Percentiles rank a stretch among this genome's conserved stretches.
phyloP scores from a whole-genome alignment of 2,113 vertebrate genomes.

The Anthoscopus minutus region DNA sequence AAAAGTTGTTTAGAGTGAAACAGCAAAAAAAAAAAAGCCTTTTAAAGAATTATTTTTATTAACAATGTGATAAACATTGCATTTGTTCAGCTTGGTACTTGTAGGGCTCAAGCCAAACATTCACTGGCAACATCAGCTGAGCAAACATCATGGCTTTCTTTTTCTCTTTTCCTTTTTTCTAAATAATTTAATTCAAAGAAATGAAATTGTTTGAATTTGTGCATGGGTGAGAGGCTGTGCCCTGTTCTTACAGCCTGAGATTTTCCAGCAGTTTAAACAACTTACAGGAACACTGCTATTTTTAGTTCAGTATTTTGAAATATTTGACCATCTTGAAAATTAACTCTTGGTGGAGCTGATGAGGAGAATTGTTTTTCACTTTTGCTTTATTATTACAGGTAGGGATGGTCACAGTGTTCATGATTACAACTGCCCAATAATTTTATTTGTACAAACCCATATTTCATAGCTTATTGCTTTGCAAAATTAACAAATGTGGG shows the following conservation, averaged over 20 bases:
- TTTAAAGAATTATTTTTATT: not conserved
- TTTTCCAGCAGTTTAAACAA: not conserved
- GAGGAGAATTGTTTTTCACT: not conserved
- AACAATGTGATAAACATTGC: not conserved
- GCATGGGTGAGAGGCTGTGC: not conserved
- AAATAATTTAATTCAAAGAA: not conserved
- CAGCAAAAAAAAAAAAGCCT: not conserved
- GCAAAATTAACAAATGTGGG: not conserved
- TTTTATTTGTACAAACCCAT: not conserved
- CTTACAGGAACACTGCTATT: not conserved
- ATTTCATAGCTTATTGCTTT: not conserved
- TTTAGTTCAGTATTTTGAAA: not conserved
- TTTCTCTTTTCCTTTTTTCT: not conserved
- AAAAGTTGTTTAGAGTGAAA: not conserved
- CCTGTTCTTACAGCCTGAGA: not conserved
- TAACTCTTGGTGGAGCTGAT: not conserved
- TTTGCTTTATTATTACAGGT: not conserved
- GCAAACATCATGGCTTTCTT: not conserved
- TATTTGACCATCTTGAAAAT: not conserved
- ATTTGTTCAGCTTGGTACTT: not conserved
- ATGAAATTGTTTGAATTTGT: not conserved
- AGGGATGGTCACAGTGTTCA: not conserved
- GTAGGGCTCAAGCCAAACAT: not conserved
- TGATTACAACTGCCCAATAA: not conserved
- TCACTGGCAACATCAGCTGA: not conserved